Evolutionary conservation across 2,797 vertebrate species (phyloP).

Genomic region (Girardinus metallicus): DNA sequence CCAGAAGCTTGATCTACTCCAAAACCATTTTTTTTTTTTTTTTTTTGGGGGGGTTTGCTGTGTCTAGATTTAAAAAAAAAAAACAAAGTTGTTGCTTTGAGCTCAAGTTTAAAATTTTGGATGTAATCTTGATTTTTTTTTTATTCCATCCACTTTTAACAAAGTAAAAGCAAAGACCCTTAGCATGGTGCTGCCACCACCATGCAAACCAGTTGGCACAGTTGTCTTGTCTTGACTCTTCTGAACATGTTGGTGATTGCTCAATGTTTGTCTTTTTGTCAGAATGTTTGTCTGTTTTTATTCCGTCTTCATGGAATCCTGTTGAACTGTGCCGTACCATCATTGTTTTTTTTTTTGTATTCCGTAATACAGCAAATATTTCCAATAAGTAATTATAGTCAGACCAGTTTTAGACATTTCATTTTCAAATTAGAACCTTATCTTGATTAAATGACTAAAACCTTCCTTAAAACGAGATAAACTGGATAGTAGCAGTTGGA

Average conservation of each 20-base stretch:
- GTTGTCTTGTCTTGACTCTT: not conserved
- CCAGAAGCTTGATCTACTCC: not conserved
- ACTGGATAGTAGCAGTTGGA: not conserved
- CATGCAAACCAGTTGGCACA: not conserved
- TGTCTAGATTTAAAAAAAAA: not conserved
- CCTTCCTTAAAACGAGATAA: not conserved
- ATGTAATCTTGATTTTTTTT: not conserved
- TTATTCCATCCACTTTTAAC: not conserved
- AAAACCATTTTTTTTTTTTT: not conserved
- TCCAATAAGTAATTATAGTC: not conserved
- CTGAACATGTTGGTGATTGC: not conserved
- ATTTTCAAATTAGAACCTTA: not conserved
- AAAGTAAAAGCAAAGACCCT: not conserved
- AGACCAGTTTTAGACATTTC: not conserved
- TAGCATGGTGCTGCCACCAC: constrained; percentile 3
- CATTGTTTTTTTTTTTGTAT: not conserved
- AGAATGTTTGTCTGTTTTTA: not conserved
- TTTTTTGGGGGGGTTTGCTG: not conserved
- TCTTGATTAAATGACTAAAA: not conserved
- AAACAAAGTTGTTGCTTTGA: not conserved
- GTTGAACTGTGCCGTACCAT: no score
- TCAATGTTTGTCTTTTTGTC: not conserved
- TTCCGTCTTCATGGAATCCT: not conserved
- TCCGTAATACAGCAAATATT: not conserved
- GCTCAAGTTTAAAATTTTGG: not conserved